Evolutionary conservation across 2,113 vertebrate genomes (phyloP).

Genomic region (Anthoscopus minutus): DNA sequence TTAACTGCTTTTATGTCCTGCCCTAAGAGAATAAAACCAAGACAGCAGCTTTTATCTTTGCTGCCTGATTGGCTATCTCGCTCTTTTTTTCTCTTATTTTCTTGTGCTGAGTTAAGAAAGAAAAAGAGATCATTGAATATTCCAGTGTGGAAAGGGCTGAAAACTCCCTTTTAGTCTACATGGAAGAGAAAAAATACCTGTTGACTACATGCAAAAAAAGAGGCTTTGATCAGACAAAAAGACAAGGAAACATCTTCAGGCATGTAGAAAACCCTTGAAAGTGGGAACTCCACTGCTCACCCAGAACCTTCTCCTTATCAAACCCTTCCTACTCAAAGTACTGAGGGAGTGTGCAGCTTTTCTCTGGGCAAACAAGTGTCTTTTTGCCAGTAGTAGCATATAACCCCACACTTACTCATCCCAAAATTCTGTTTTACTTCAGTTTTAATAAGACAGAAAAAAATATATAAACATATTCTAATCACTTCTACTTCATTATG

Average conservation of each 20-base stretch:
- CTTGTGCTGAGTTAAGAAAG: neutral
- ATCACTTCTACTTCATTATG: neutral
- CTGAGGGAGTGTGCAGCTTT: neutral
- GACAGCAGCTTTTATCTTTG: neutral
- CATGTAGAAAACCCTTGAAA: neutral
- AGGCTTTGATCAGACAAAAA: neutral
- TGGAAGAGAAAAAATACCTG: rapidly evolving
- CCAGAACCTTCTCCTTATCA: neutral
- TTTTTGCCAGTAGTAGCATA: neutral
- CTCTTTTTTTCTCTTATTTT: neutral
- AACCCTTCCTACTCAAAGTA: neutral
- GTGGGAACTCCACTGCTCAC: neutral
- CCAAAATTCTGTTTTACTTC: neutral
- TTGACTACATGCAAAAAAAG: neutral
- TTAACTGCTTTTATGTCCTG: neutral
- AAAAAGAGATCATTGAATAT: neutral
- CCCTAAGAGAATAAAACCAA: neutral
- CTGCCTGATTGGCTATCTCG: neutral
- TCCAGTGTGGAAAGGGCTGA: neutral
- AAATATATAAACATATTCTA: neutral
- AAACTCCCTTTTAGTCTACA: neutral
- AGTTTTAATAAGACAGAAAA: neutral
- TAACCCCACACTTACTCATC: neutral
- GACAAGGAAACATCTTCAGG: neutral
- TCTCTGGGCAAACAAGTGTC: neutral